A percentile compares a stretch with the other conserved stretches of the same genome.
These are phyloP conservation scores for Brachystomella parvula DNA, from an alignment of 1,140 invertebrate genomes.

Conservation along the genomic window DNA sequence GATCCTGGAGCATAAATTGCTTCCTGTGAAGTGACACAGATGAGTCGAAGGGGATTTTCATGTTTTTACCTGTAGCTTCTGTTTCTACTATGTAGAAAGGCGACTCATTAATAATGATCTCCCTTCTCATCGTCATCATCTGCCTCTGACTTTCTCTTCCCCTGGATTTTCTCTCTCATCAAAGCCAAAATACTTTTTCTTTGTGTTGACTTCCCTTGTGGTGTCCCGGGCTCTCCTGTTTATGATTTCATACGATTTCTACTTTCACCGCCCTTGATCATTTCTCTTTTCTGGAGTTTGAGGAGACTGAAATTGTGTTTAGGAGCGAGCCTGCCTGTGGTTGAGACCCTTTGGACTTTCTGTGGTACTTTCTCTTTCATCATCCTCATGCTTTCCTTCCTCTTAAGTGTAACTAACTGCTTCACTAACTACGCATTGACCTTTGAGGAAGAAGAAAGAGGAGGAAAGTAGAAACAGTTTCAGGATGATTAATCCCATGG, in stretches of 20 bases:
- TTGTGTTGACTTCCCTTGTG: neutral
- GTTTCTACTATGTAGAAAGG: neutral
- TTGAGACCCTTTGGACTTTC: neutral
- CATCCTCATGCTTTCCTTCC: neutral
- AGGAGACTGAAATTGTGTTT: neutral
- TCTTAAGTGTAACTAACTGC: neutral
- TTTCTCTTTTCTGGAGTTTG: neutral
- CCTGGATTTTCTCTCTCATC: neutral
- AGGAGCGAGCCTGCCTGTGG: too few species aligned
- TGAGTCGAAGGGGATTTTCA: too few species aligned
- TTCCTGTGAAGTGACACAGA: too few species aligned
- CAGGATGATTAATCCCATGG: neutral
- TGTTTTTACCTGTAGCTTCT: too few species aligned
- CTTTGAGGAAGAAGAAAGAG: neutral
- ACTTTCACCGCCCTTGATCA: conserved; percentile 4
- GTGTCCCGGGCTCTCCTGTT: neutral
- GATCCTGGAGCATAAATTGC: too few species aligned
- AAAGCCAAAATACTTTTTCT: neutral
- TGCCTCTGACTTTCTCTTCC: neutral
- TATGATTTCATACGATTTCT: neutral
- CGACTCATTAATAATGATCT: neutral
- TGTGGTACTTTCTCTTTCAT: neutral
- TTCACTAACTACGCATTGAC: neutral
- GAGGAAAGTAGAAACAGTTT: neutral
- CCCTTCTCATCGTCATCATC: neutral